Evolutionary conservation across 2,888 invertebrate genomes (phyloP), one percentile per base, ranked within the genome.

Genomic region (Altica lythri): DNA sequence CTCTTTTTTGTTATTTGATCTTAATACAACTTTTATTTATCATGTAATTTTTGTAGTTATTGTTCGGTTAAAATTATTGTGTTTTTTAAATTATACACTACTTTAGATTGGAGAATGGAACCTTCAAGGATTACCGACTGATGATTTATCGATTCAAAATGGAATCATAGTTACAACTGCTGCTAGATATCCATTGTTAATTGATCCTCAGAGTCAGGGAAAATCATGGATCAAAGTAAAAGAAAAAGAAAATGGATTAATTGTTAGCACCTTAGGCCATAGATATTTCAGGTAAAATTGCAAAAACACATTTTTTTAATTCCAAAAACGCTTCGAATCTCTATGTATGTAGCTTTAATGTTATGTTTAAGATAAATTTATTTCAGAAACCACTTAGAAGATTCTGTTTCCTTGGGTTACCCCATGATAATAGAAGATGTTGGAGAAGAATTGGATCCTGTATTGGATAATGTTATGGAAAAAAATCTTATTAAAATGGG

Each of bases 141-240:
- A 95, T 72, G 94, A 94, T 59, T 77, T 95, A 46, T 94, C 93
- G 0, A 86, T 91, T 64, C 92, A 95, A 76, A 95, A 95, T 73
- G 94, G 93, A 44, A 90, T 94, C 42, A 92, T 95, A 63, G 92
- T 92, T 0, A 93, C 92, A 0, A 90, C 89, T 69, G 92, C 92
- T 0, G 71, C 87, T 0, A 80, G 93, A 13, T 95, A 84, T 75
- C 93, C 94, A 0, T 75, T 95, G 18, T 80, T 95, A 1, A 93
- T 95, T 52, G 95, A 95, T 77, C 94, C 95, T 0, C 94, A 95
- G 72, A 88, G 88, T n/a, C 94, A 95, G 74, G 94, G 93, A 30
- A 94, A 93, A 73, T 78, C 81, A 12, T 95, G 95, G 95, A 89
- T 95, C 48, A 90, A 88, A 71, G 88, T 88, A 65, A 90, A 88